Evolutionary conservation across 2,888 invertebrate species (phyloP).

Genomic region (Allacma fusca): DNA sequence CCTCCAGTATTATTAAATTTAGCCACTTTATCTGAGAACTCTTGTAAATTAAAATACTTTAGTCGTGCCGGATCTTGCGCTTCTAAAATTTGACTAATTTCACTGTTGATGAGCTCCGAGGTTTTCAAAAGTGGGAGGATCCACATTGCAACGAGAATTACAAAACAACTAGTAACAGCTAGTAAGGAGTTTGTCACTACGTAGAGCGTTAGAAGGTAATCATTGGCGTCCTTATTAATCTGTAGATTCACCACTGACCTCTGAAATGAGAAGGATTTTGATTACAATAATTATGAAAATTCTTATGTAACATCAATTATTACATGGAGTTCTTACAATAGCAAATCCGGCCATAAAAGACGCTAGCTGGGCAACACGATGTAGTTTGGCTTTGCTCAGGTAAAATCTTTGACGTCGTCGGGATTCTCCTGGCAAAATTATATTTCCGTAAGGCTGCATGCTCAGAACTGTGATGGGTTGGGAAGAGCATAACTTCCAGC

Average conservation of each 20-base stretch:
- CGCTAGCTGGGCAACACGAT: constrained; percentile 52
- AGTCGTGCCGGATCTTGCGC: background rate
- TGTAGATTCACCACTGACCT: constrained; percentile 51
- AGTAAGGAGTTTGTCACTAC: constrained; percentile 41
- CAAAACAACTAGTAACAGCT: constrained; percentile 10
- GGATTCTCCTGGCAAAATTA: constrained; percentile 33
- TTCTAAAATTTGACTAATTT: constrained; percentile 23
- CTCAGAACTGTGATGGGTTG: background rate
- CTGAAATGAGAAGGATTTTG: constrained; percentile 19
- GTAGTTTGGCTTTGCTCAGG: constrained; percentile 55
- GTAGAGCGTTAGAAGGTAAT: constrained; percentile 49
- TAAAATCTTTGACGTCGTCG: constrained; percentile 33
- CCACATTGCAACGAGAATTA: constrained; percentile 33
- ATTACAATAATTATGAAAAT: background rate
- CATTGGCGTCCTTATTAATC: constrained; percentile 57
- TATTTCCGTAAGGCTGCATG: background rate
- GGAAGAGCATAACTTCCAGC: background rate
- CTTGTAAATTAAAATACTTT: background rate
- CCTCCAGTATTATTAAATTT: background rate
- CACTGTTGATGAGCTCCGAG: constrained; percentile 29
- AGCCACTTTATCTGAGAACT: background rate
- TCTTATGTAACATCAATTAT: background rate
- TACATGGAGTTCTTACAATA: constrained; percentile 47
- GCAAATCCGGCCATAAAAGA: constrained; percentile 58
- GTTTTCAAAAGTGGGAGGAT: constrained; percentile 25